Percentiles rank a stretch among this genome's conserved stretches.
phyloP scores from a whole-genome alignment of 2,888 invertebrate genomes.

The Drosophila austrosaltans region DNA sequence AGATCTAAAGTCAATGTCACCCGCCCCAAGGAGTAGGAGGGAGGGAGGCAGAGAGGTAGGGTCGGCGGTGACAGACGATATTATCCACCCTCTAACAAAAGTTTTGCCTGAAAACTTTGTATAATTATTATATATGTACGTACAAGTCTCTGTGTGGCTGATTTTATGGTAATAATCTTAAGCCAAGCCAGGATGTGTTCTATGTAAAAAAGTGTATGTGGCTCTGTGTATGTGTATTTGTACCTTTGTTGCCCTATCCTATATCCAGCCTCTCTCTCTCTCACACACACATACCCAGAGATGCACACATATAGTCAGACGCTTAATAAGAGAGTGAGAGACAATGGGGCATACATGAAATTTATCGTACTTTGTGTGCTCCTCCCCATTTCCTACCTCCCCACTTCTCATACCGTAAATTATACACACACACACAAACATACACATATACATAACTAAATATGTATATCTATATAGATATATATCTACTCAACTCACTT shows the following conservation, averaged over 20 bases:
- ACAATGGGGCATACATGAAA: constrained; percentile 24
- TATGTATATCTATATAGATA: neutral
- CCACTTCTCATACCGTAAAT: constrained; percentile 5
- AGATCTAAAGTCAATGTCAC: too few relatives aligned
- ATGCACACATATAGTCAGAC: neutral
- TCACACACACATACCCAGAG: constrained; percentile 2
- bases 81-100: too few relatives aligned
- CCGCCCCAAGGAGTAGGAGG: too few relatives aligned
- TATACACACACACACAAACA: neutral
- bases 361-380: constrained; percentile 20
- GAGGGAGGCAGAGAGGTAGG: too few relatives aligned
- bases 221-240: neutral
- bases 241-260: constrained; percentile 1
- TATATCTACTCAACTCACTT: constrained; percentile 1
- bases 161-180: constrained; percentile 9
- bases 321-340: constrained; percentile 14
- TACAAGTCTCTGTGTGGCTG: neutral
- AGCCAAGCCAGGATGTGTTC: constrained; percentile 9
- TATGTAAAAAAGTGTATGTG: neutral
- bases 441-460: neutral
- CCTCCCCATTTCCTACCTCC: constrained; percentile 32
- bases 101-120: too few relatives aligned
- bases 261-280: constrained; percentile 54
- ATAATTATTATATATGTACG: too few relatives aligned
- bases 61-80: too few relatives aligned